A percentile compares a stretch with the other conserved stretches of the same genome.
Conservation (phyloP, 2,113 vertebrate genomes). For the Hucho hucho region DNA sequence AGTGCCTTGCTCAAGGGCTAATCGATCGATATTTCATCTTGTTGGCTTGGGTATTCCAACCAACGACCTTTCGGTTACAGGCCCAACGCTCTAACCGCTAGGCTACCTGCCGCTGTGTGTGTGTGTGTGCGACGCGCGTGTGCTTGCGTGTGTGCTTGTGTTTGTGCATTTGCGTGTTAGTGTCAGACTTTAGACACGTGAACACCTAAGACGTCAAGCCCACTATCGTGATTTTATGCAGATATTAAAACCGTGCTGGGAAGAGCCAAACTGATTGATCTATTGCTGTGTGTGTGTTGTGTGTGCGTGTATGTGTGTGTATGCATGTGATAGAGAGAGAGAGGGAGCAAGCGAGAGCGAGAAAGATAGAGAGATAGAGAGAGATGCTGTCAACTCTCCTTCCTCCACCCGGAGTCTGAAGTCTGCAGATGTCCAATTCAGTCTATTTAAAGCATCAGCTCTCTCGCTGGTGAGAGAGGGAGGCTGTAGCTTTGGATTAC, state of each 20-base stretch:
- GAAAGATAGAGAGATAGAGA: slow-evolving; percentile 58
- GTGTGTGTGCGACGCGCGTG: neutral
- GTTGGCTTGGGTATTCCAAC: no score
- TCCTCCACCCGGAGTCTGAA: slow-evolving; percentile 52
- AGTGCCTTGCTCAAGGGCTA: no score
- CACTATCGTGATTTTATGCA: slow-evolving; percentile 26
- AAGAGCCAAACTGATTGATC: slow-evolving; percentile 19
- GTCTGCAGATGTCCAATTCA: slow-evolving; percentile 66
- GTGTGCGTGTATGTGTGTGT: slow-evolving; percentile 21
- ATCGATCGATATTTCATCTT: no score
- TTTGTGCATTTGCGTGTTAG: slow-evolving; percentile 20
- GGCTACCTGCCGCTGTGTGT: neutral
- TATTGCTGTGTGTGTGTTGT: slow-evolving; percentile 16
- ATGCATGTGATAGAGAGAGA: slow-evolving; percentile 1
- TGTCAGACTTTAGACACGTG: slow-evolving; percentile 3
- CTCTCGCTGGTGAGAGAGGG: slow-evolving; percentile 39
- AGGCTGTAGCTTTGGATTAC: slow-evolving; percentile 51
- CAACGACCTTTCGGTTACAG: no score
- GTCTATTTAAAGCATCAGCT: slow-evolving; percentile 64
- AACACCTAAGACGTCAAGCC: slow-evolving; percentile 22
- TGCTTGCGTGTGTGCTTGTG: no score
- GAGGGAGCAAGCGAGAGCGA: slow-evolving; percentile 26
- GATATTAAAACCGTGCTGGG: slow-evolving; percentile 22
- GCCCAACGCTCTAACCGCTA: no score
- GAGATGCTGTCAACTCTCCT: slow-evolving; percentile 60